Base-by-base conservation (phyloP, 37 sponge, comb jelly and placozoan species). In the Cladorhizidae sp. region DNA sequence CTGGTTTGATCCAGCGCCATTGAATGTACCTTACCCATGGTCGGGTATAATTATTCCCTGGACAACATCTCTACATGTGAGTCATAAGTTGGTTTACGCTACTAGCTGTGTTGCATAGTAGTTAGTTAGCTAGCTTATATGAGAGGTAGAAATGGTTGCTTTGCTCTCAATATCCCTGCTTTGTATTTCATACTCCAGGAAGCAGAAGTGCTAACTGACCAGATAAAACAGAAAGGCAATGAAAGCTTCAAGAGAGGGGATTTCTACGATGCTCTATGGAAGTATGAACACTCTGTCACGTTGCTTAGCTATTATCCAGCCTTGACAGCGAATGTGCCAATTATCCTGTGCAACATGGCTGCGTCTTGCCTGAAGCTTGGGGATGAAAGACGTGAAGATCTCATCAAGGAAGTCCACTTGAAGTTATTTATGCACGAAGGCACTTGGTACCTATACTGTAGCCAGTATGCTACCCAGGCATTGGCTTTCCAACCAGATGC, bases 211-310 rank as follows among this genome's bases (percentile, higher is more conserved):
- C 26, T 61, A 5, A 64, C 42, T 1, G 54, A 77, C 0, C 9
- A 57, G 17, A 77, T 78, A 17, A 85, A 78, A 25, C 14, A 69
- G 3, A 25, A 25, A 23, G 86, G 86, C 1, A 85, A 85, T 23
- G 35, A 71, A 8, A 50, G 70, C 42, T 72, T 78, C 37, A 42
- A 62, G 28, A 21, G 26, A 15, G 86, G 79, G 22, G 59, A 85
- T 23, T 49, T 77, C 61, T 77, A 57, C 26, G 79, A 77, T 36
- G 86, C 86, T 50, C 50, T 85, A 2, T 78, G 78, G 79, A 85
- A 85, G 64, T 85, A 85, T 51, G 40, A 71, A 36, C 79, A 85
- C 49, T 70, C 79, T 55, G 50, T 77, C 1, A 14, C 26, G 5
- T 3, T 77, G 9, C 70, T 72, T 38, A 52, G 49, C 18, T 38